Evolutionary conservation across 2,113 vertebrate species (phyloP), one percentile per base, ranked within the genome.

Genomic region (Misgurnus mizolepis): DNA sequence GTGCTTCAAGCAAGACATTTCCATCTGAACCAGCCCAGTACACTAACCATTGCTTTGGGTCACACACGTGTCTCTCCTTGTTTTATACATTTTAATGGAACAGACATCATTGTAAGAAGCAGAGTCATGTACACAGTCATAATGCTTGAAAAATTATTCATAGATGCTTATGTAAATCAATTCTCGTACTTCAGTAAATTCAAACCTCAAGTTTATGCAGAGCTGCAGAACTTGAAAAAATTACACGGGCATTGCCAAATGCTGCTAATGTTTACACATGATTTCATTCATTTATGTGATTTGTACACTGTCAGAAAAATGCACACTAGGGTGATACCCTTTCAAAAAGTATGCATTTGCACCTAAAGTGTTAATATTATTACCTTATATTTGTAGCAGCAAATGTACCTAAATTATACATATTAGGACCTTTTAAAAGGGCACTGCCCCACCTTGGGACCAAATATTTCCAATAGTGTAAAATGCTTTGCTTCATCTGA

Each of bases 111-210:
- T 11, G 40, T 61, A 34, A 61, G 41, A 70, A 61, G 11, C 22
- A 45, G 14, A 7, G 77, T 40, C 53, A 40, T 49, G 15, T 49
- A 47, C 22, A 27, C 27, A 34, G 2, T 34, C 18, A 43, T 7
- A n/a, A 18, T 69, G 18, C 14, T 18, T 6, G 2, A 62, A 58
- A 50, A 78, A 58, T 45, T 67, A 78, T 78, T 78, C 45, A 60
- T 70, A 49, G 55, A 71, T 62, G 6, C 67, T 79, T 79, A 79
- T 64, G 67, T 71, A 71, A 79, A 27, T 79, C 76, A 69, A n/a
- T 60, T 18, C 61, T 66, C 60, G 40, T 39, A 71, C 58, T 71
- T 71, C 12, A 45, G 72, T 14, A 62, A 61, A 47, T 8, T 27
- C 78, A 62, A 58, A 79, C 34, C 0, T 2, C 5, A 10, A 11